phyloP scores from a whole-genome alignment of 2,888 invertebrate genomes.

The Neoitamus cyanurus region DNA sequence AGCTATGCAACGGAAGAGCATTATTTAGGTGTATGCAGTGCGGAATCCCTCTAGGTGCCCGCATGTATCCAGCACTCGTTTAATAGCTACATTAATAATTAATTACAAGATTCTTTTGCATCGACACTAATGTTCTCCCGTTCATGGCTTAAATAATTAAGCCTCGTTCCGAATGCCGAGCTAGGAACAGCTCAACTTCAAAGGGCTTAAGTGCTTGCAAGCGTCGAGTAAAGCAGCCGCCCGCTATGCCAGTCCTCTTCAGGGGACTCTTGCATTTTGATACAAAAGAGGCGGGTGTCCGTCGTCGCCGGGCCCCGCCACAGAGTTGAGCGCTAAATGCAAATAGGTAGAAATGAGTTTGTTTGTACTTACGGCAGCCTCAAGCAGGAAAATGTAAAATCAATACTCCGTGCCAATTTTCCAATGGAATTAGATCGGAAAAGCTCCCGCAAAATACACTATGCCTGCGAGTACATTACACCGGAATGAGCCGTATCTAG shows the following conservation, averaged over 20 bases:
- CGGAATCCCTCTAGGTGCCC: neutral
- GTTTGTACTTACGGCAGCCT: slow-evolving; percentile 13
- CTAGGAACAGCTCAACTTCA: neutral
- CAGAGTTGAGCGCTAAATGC: neutral
- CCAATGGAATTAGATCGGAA: slow-evolving; percentile 19
- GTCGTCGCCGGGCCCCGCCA: neutral
- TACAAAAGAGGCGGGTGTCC: neutral
- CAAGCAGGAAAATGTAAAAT: slow-evolving; percentile 33
- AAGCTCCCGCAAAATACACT: slow-evolving; percentile 22
- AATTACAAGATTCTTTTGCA: neutral
- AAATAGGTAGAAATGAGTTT: slow-evolving; percentile 15
- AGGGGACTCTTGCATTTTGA: neutral
- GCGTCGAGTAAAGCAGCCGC: neutral
- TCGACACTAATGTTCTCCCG: neutral
- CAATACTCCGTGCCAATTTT: slow-evolving; percentile 31
- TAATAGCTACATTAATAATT: neutral
- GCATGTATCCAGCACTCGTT: neutral
- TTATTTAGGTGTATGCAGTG: neutral
- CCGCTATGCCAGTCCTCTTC: neutral
- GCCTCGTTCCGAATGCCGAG: neutral
- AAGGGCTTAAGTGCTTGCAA: neutral
- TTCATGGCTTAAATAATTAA: neutral
- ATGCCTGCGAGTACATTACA: neutral
- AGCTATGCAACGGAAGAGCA: neutral
- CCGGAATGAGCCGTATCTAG: neutral